Conservation (phyloP, 2,888 invertebrate species). For the Harmothoe impar region DNA sequence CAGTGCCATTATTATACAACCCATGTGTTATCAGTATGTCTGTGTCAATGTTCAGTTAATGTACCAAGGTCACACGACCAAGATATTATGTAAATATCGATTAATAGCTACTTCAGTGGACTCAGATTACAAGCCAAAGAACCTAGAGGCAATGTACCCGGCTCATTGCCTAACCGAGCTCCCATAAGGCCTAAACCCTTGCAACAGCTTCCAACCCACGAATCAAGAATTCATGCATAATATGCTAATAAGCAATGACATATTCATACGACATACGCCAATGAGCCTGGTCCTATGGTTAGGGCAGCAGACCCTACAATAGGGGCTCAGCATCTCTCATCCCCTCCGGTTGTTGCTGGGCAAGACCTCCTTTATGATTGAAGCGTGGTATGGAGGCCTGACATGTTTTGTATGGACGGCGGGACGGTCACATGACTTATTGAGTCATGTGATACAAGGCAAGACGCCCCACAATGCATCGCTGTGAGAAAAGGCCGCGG, state of each 20-base stretch:
- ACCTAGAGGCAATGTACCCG: too few species aligned
- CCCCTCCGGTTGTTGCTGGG: background rate
- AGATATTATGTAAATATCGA: too few species aligned
- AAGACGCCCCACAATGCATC: background rate
- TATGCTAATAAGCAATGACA: constrained; percentile 9
- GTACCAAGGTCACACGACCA: too few species aligned
- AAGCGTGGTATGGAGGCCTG: background rate
- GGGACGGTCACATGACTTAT: constrained; percentile 29
- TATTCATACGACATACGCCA: background rate
- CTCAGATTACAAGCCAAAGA: too few species aligned
- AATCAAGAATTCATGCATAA: background rate
- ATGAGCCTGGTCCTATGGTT: background rate
- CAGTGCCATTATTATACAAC: too few species aligned
- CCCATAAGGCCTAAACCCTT: background rate
- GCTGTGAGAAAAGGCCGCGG: background rate
- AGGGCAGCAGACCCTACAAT: background rate
- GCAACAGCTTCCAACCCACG: background rate
- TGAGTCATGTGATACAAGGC: background rate
- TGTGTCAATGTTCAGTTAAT: too few species aligned
- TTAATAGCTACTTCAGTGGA: too few species aligned
- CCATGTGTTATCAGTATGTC: too few species aligned
- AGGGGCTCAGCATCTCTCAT: background rate
- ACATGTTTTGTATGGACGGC: background rate
- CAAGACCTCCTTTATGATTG: background rate
- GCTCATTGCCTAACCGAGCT: background rate